Conservation (phyloP, 2,113 vertebrate species). For the Heptranchias perlo region DNA sequence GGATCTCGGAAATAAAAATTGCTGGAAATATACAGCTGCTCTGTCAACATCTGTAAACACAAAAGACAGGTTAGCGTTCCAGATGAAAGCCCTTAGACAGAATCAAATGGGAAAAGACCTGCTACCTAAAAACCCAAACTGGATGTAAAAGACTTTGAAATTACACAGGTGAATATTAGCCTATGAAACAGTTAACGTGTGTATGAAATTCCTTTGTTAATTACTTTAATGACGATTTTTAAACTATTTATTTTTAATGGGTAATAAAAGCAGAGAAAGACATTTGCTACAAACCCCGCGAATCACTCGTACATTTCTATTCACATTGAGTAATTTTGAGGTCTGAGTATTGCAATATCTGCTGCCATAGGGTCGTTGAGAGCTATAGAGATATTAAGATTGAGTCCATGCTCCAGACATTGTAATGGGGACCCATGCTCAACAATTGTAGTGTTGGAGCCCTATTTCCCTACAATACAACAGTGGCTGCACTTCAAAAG, state of each 20-base stretch:
- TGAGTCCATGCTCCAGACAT: background rate
- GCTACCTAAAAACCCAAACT: background rate
- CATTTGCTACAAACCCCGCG: too few relatives aligned
- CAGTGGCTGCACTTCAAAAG: background rate
- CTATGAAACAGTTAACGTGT: background rate
- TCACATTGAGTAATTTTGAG: background rate
- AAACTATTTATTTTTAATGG: background rate
- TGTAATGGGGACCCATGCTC: background rate
- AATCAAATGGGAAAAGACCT: background rate
- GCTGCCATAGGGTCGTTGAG: background rate
- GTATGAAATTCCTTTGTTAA: background rate
- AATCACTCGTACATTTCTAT: background rate
- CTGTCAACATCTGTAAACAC: background rate
- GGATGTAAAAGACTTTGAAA: background rate
- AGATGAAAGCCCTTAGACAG: background rate
- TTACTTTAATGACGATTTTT: background rate
- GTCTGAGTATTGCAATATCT: background rate
- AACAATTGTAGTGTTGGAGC: background rate
- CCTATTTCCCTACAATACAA: background rate
- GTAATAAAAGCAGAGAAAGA: background rate
- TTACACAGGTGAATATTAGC: background rate
- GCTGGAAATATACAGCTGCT: background rate
- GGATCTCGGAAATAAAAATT: background rate
- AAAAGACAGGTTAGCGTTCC: background rate
- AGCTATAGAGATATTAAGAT: background rate